These are phyloP conservation scores for Athalia cordata DNA, from an alignment of 2,888 invertebrate genomes.

Conservation along the genomic window DNA sequence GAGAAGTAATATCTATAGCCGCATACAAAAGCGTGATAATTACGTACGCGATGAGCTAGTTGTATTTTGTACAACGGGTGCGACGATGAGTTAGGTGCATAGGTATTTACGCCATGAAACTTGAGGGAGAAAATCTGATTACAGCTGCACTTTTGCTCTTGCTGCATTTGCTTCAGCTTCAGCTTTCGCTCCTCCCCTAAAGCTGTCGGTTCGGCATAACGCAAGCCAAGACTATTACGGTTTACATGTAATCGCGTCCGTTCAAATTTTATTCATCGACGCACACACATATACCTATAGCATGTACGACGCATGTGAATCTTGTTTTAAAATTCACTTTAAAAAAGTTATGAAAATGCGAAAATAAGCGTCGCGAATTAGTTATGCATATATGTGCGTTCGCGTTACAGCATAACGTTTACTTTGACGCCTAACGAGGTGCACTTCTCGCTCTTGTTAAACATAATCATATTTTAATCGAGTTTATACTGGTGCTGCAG, in stretches of 20 bases:
- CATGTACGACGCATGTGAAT: too few relatives aligned
- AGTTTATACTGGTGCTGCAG: neutral
- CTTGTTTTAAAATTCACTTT: neutral
- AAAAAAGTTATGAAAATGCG: constrained; percentile 5
- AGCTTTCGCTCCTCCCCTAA: neutral
- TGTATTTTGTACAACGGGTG: too few relatives aligned
- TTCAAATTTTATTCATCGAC: neutral
- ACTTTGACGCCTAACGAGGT: constrained; percentile 21
- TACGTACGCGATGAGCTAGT: too few relatives aligned
- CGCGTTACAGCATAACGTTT: neutral
- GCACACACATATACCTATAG: too few relatives aligned
- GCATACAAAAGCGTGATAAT: too few relatives aligned
- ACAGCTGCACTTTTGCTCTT: neutral
- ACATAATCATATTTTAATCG: constrained; percentile 29
- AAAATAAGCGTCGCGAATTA: neutral
- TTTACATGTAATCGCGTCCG: neutral
- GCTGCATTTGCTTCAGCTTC: neutral
- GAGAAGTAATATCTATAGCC: too few relatives aligned
- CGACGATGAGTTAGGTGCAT: too few relatives aligned
- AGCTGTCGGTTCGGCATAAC: neutral
- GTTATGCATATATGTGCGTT: neutral
- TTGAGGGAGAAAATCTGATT: constrained; percentile 12
- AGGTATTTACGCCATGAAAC: too few relatives aligned
- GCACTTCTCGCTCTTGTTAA: neutral
- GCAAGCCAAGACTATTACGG: neutral